Evolutionary conservation across 2,888 invertebrate genomes (phyloP).

Genomic region (Coenonympha arcania): DNA sequence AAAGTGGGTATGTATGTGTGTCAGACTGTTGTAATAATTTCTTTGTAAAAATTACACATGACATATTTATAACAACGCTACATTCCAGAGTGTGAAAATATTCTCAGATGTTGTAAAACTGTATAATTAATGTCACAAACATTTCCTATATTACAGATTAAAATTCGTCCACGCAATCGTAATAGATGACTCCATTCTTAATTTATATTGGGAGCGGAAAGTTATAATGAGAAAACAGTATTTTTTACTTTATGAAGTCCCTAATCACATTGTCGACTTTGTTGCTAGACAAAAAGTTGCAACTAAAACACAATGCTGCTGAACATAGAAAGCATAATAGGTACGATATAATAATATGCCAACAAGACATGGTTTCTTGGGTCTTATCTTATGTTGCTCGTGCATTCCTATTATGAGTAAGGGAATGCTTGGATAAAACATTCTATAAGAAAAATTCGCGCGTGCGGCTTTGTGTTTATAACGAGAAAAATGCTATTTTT

Average conservation of each 20-base stretch:
- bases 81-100: neutral
- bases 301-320: no score
- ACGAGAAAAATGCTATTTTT: conserved; percentile 64
- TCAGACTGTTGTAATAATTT: no score
- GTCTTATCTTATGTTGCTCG: no score
- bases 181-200: conserved; percentile 62
- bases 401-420: no score
- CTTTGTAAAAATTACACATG: neutral
- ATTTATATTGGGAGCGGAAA: conserved; percentile 65
- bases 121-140: conserved; percentile 4
- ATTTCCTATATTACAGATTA: conserved; percentile 7
- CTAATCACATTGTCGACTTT: no score
- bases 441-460: neutral
- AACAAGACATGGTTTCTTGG: no score
- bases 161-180: conserved; percentile 41
- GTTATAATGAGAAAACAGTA: conserved; percentile 68
- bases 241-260: conserved; percentile 33
- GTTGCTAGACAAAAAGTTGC: neutral
- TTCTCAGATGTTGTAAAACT: conserved; percentile 1
- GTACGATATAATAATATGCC: no score
- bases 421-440: no score
- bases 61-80: neutral
- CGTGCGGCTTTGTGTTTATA: conserved; percentile 38
- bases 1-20: no score
- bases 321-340: no score